Conservation (phyloP, 2,797 vertebrate species). For the Gymnopithys bicolor region DNA sequence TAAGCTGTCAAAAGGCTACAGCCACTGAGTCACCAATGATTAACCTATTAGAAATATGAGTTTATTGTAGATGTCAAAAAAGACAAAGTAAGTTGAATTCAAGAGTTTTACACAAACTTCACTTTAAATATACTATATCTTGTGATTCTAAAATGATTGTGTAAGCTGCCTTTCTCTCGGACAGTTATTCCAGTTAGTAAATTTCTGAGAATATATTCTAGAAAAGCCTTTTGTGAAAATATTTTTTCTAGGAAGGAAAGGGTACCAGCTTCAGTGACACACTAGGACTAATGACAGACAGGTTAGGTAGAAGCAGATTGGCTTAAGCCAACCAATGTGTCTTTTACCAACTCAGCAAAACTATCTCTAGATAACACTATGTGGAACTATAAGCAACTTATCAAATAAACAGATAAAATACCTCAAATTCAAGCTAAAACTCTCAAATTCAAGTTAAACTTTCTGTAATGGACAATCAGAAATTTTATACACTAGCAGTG, state of each 20-base stretch:
- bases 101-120: background rate
- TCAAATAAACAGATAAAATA: background rate
- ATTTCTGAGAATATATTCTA: background rate
- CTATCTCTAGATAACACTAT: rapidly evolving
- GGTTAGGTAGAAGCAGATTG: background rate
- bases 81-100: background rate
- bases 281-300: background rate
- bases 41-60: background rate
- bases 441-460: background rate
- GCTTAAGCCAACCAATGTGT: background rate
- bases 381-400: background rate
- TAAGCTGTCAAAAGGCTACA: background rate
- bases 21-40: background rate
- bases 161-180: background rate
- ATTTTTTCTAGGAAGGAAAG: background rate
- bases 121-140: background rate
- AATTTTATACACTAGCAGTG: background rate
- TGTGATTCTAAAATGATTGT: background rate
- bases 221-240: background rate
- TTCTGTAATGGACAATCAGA: background rate
- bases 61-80: background rate
- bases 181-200: background rate
- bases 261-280: background rate
- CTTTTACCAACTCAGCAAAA: background rate
- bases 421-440: background rate